phyloP scores from a whole-genome alignment of 2,797 vertebrate genomes.

The Helarctos malayanus region DNA sequence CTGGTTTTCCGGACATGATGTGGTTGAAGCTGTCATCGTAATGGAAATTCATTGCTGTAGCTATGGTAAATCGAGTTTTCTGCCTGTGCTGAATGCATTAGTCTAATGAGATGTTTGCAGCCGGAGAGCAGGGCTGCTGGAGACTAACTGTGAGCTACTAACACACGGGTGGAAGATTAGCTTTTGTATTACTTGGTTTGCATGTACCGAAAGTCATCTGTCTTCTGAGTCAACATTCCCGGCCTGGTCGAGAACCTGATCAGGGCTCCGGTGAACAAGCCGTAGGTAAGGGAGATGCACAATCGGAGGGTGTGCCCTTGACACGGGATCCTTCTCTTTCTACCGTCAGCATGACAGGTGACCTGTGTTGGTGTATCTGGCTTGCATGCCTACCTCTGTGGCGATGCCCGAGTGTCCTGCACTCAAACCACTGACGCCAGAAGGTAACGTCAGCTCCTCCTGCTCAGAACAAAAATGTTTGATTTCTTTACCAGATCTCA shows the following conservation, averaged over 20 bases:
- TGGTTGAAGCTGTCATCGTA: slow-evolving; percentile 95
- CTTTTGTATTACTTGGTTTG: slow-evolving; percentile 89
- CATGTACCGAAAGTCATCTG: slow-evolving; percentile 89
- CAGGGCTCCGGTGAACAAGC: slow-evolving; percentile 85
- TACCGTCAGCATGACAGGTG: slow-evolving; percentile 60
- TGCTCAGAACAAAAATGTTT: slow-evolving; percentile 20
- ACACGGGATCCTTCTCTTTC: slow-evolving; percentile 24
- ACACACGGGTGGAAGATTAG: slow-evolving; percentile 91
- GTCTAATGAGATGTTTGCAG: slow-evolving; percentile 98
- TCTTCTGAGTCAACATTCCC: slow-evolving; percentile 85
- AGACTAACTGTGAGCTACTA: slow-evolving; percentile 88
- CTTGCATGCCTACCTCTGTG: neutral
- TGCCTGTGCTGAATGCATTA: slow-evolving; percentile 97
- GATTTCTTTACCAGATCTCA: slow-evolving; percentile 65
- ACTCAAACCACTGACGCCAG: neutral
- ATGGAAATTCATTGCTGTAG: slow-evolving; percentile 98
- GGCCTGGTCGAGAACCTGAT: slow-evolving; percentile 84
- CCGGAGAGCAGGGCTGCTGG: slow-evolving; percentile 91
- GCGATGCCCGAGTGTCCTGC: slow-evolving; percentile 8
- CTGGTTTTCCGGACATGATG: slow-evolving; percentile 93
- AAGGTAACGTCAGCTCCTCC: slow-evolving; percentile 67
- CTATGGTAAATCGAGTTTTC: slow-evolving; percentile 96
- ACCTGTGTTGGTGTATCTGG: slow-evolving; percentile 78
- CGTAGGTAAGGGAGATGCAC: slow-evolving; percentile 89
- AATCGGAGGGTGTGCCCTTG: slow-evolving; percentile 68